Conservation (phyloP, 2,888 invertebrate genomes). For the Diabrotica balteata region DNA sequence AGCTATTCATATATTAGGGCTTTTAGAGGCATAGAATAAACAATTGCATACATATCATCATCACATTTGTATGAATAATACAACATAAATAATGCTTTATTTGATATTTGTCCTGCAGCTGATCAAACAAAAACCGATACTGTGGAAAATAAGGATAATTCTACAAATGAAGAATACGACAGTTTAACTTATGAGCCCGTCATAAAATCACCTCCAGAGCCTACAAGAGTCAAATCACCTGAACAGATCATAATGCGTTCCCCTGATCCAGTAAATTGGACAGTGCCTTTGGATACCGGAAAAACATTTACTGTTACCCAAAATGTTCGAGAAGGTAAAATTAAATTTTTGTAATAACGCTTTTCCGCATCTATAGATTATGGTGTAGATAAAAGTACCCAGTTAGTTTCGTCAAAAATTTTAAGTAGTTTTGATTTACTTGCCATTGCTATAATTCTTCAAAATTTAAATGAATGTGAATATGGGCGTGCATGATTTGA, state of each 20-base stretch:
- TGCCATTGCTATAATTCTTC: too few species aligned
- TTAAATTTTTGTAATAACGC: background rate
- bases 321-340: constrained; percentile 80
- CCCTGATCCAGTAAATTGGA: constrained; percentile 95
- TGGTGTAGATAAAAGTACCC: too few species aligned
- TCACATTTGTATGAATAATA: too few species aligned
- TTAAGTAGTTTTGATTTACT: too few species aligned
- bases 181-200: constrained; percentile 70
- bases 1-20: background rate
- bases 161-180: constrained; percentile 59
- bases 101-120: constrained; percentile 35
- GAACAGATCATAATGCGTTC: constrained; percentile 92
- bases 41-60: too few species aligned
- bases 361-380: background rate
- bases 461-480: too few species aligned
- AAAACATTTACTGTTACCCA: constrained; percentile 93
- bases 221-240: constrained; percentile 91
- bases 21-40: too few species aligned
- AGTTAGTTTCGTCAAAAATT: too few species aligned
- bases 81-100: too few species aligned
- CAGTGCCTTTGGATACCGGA: constrained; percentile 90
- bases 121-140: constrained; percentile 53
- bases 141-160: constrained; percentile 54
- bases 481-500: too few species aligned
- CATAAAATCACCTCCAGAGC: constrained; percentile 92